Base-by-base conservation (phyloP, 2,113 vertebrate genomes). In the Mustela nigripes region DNA sequence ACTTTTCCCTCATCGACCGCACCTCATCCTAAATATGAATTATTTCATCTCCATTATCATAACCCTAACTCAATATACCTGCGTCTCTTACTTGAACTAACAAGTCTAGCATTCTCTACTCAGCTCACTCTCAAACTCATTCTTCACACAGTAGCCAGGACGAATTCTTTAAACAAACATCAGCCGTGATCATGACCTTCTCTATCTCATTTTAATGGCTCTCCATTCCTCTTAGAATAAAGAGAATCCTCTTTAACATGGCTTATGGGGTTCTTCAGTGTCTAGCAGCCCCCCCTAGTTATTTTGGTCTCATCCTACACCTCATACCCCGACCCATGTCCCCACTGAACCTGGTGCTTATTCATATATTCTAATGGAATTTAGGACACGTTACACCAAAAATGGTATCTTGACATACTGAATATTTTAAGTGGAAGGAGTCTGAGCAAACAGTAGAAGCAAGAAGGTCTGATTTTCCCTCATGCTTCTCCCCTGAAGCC, bases 301-400 rank as follows among this genome's bases (percentile, higher is more conserved):
- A 45, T 10, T 15, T 48, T 7, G 88, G 3, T 11, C 10, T 33
- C 48, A 18, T 42, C 28, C 74, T 53, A 2, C 39, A 5, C 36
- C 26, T 56, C 24, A 24, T 11, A 16, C 11, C 11, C 15, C 7
- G 0, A 36, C 21, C 16, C 58, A 28, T 1, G 28, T 0, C 4
- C 33, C 3, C 11, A 33, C 12, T 10, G 16, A n/a, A 10, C 6
- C 3, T 58, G 6, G 4, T 24, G 73, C 80, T 91, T 58, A 26
- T 21, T 45, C 65, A 26, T 36, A 33, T 18, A n/a, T 58, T 39
- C 53, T 16, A 56, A 87, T 15, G 53, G 82, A 18, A 1, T 53
- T 33, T 19, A 74, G 65, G 48, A 82, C 11, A 26, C 24, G 56
- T n/a, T 26, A 56, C 7, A 11, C 22, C 76, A n/a, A 53, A 18